A percentile compares a stretch with the other conserved stretches of the same genome.
These are phyloP conservation scores for Catotricha subobsoleta DNA, from an alignment of 2,888 invertebrate species.

Conservation along the genomic window DNA sequence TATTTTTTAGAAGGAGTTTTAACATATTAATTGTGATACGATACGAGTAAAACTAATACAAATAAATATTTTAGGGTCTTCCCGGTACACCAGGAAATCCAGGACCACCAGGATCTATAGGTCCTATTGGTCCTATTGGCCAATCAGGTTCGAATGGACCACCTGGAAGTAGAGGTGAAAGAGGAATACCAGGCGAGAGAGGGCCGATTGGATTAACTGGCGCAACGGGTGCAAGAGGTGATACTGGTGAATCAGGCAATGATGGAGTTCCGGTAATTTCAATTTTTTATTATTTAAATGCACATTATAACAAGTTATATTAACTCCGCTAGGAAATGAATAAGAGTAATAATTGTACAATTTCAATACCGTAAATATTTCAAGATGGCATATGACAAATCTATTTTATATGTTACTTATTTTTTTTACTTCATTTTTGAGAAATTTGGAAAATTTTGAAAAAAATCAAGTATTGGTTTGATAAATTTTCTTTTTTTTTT, in stretches of 20 bases:
- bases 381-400: too few species aligned
- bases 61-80: slow-evolving; percentile 35
- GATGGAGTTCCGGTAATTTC: slow-evolving; percentile 29
- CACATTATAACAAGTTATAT: neutral
- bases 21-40: too few species aligned
- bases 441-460: too few species aligned
- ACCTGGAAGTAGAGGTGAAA: slow-evolving; percentile 42
- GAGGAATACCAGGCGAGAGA: slow-evolving; percentile 59
- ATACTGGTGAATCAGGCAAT: slow-evolving; percentile 32
- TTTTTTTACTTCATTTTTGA: too few species aligned
- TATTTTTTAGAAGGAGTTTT: too few species aligned
- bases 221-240: slow-evolving; percentile 31
- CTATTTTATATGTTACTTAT: too few species aligned
- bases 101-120: slow-evolving; percentile 42
- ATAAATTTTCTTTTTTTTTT: too few species aligned
- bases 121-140: slow-evolving; percentile 52
- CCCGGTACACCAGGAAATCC: slow-evolving; percentile 51
- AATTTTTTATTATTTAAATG: neutral
- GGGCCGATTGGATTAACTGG: slow-evolving; percentile 46
- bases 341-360: too few species aligned
- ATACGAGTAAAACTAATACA: too few species aligned
- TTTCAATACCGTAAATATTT: too few species aligned
- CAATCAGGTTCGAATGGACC: slow-evolving; percentile 39
- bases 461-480: too few species aligned
- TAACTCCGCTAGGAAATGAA: too few species aligned